Percentiles rank a stretch among this genome's conserved stretches.
Evolutionary conservation across 2,888 invertebrate genomes (phyloP).

Genomic region (Adelognathus sp.): DNA sequence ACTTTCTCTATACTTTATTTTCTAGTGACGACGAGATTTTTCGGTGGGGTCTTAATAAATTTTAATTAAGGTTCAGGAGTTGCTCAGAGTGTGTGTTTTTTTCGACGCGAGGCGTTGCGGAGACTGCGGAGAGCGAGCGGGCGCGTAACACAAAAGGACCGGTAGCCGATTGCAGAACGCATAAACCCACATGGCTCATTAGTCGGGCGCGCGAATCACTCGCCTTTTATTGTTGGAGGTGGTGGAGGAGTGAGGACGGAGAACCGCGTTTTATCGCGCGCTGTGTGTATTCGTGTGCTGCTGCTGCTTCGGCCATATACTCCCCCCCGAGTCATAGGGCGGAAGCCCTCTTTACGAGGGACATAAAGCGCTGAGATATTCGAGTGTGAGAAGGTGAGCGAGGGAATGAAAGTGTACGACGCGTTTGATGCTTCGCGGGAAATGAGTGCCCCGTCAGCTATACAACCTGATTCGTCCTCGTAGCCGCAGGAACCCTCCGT

Average conservation of each 20-base stretch:
- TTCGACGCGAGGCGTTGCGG: not conserved
- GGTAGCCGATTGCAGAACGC: constrained; percentile 71
- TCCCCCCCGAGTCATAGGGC: constrained; percentile 59
- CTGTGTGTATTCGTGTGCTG: not conserved
- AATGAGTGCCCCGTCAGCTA: constrained; percentile 38
- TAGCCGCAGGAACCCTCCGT: constrained; percentile 12
- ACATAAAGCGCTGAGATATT: constrained; percentile 62
- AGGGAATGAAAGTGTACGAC: constrained; percentile 27
- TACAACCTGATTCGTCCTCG: constrained; percentile 15
- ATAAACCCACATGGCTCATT: constrained; percentile 76
- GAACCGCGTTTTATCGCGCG: constrained; percentile 19
- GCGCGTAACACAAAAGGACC: constrained; percentile 64
- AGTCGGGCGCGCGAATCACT: constrained; percentile 67
- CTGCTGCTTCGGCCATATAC: constrained; percentile 23
- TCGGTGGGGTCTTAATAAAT: constrained; percentile 65
- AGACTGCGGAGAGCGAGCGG: constrained; percentile 35
- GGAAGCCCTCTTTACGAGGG: constrained; percentile 66
- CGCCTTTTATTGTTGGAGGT: constrained; percentile 73
- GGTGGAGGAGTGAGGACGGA: constrained; percentile 57
- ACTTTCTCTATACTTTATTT: not conserved
- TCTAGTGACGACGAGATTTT: not conserved
- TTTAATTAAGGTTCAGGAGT: constrained; percentile 66
- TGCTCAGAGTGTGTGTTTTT: constrained; percentile 25
- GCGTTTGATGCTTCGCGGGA: not conserved
- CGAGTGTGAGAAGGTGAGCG: constrained; percentile 62